Evolutionary conservation across 1,140 invertebrate species (phyloP).

Genomic region (Camponotus vicinus): DNA sequence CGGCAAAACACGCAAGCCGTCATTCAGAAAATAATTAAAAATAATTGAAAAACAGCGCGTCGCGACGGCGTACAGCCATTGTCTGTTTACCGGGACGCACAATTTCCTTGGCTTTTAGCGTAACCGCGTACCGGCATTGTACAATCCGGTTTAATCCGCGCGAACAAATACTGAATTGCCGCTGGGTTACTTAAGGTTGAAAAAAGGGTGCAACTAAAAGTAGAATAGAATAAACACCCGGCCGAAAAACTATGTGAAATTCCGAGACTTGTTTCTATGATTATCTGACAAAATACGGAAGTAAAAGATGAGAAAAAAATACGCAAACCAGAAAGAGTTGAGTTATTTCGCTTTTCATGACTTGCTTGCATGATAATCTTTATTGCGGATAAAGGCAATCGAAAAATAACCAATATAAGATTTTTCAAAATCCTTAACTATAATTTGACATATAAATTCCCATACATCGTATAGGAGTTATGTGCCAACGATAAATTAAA

Average conservation of each 20-base stretch:
- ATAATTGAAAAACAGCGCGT: conserved; percentile 77
- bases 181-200: conserved; percentile 40
- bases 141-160: conserved; percentile 74
- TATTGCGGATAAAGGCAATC: background rate
- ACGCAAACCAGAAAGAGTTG: background rate
- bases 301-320: background rate
- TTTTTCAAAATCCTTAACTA: background rate
- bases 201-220: conserved; percentile 56
- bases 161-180: conserved; percentile 77
- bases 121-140: conserved; percentile 34
- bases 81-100: conserved; percentile 59
- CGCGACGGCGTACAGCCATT: conserved; percentile 53
- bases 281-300: background rate
- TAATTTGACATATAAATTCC: background rate
- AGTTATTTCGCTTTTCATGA: background rate
- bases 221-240: background rate
- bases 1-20: conserved; percentile 36
- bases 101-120: conserved; percentile 73
- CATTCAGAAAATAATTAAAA: conserved; percentile 82
- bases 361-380: background rate
- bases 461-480: background rate
- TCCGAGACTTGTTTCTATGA: background rate
- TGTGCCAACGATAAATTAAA: conserved; percentile 2
- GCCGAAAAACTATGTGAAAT: conserved; percentile 20
- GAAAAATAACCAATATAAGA: background rate